Evolutionary conservation across 2,797 vertebrate genomes (phyloP), one percentile per base, ranked within the genome.

Genomic region (Crocidura indochinensis): DNA sequence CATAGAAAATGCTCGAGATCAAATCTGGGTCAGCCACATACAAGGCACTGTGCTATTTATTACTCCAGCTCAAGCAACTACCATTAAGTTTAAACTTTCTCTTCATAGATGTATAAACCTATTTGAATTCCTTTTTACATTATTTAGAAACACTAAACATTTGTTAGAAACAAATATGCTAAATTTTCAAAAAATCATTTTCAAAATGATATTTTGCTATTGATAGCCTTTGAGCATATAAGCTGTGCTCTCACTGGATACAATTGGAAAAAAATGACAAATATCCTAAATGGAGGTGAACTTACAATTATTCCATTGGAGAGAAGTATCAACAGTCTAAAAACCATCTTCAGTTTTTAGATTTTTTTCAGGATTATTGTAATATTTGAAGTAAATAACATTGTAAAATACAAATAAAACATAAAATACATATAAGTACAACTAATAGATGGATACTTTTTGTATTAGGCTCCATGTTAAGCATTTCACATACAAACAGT

Each of bases 341-440:
- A 88, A 80, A 72, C 2, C 92, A 2, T 71, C 27, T 69, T 94
- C 51, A 71, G 20, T 88, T 80, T 73, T 73, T 44, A 51, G 49
- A 19, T 79, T 72, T 67, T 84, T 64, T 47, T 29, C n/a, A 67
- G 24, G 10, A 87, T 77, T 88, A 47, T 85, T 90, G 77, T 2
- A 11, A 78, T 3, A 77, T 67, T 86, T 88, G 14, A 92, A 75
- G 94, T 93, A 93, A 96, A 84, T 93, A 78, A 68, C 12, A 73
- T 84, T 85, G 94, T 26, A 76, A 92, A 88, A 10, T 91, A 88
- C 12, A 64, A 93, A 17, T 44, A 87, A 84, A 91, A 74, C 19
- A 38, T 81, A 77, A 91, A 92, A 26, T 53, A 87, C 84, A 51
- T 38, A 8, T 15, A 84, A 75, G 14, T 65, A 84, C 76, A 92